These are phyloP conservation scores for Stictonetta naevosa DNA, from an alignment of 2,113 vertebrate genomes.

Conservation along the genomic window DNA sequence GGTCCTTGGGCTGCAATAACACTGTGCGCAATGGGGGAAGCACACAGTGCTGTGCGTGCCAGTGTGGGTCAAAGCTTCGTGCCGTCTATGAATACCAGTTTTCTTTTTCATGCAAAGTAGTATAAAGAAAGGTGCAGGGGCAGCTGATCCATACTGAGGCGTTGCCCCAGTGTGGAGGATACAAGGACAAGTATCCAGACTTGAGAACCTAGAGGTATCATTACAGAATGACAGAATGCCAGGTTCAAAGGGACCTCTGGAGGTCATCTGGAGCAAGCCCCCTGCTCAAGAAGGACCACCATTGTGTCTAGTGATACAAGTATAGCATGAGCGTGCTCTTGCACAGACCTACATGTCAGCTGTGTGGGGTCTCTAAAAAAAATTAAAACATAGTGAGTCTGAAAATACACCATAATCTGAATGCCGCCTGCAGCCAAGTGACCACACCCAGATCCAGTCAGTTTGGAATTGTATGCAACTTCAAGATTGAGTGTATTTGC, in stretches of 20 bases:
- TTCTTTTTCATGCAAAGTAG: neutral
- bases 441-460: neutral
- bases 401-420: accelerated
- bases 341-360: neutral
- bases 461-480: neutral
- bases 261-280: no score
- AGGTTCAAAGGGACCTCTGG: no score
- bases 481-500: neutral
- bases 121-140: neutral
- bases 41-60: neutral
- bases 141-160: neutral
- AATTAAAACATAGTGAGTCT: neutral
- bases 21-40: neutral
- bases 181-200: neutral
- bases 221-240: no score
- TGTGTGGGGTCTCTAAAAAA: neutral
- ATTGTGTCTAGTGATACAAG: neutral
- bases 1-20: neutral
- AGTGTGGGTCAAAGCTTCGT: neutral
- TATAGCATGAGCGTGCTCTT: neutral
- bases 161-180: neutral
- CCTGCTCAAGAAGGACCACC: no score
- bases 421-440: neutral
- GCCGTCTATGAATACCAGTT: neutral
- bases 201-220: neutral